These are phyloP conservation scores for Protula sp. DNA, from an alignment of 2,888 invertebrate species.

Conservation along the genomic window DNA sequence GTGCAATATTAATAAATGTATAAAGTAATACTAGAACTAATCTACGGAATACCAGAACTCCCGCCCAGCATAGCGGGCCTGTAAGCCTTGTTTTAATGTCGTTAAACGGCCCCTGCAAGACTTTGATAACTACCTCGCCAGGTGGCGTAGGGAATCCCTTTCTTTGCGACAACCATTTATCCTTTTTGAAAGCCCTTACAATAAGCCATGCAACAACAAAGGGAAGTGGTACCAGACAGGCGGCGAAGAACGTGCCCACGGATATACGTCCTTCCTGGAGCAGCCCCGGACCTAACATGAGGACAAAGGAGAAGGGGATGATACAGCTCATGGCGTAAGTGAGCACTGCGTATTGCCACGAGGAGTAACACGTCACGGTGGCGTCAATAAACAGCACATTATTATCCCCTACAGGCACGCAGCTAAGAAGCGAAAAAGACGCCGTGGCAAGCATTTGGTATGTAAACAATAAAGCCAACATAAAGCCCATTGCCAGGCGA, in stretches of 20 bases:
- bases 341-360: slow-evolving; percentile 21
- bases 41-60: slow-evolving; percentile 16
- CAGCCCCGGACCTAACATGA: slow-evolving; percentile 16
- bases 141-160: background rate
- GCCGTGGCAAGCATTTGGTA: slow-evolving; percentile 21
- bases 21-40: slow-evolving; percentile 14
- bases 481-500: slow-evolving; percentile 14
- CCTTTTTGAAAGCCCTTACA: background rate
- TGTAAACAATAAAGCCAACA: slow-evolving; percentile 17
- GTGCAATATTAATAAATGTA: slow-evolving; percentile 16
- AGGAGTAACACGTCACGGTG: slow-evolving; percentile 12
- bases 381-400: slow-evolving; percentile 18
- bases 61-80: slow-evolving; percentile 18
- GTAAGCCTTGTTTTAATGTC: background rate
- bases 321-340: slow-evolving; percentile 16
- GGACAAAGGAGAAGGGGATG: slow-evolving; percentile 17
- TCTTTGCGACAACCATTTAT: background rate
- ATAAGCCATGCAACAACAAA: slow-evolving; percentile 17
- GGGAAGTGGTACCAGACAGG: slow-evolving; percentile 20
- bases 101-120: slow-evolving; percentile 20
- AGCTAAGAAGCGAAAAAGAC: slow-evolving; percentile 19
- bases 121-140: slow-evolving; percentile 8
- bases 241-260: slow-evolving; percentile 13
- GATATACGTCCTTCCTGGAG: slow-evolving; percentile 11
- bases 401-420: slow-evolving; percentile 16